These are phyloP conservation scores for Rhinella marina DNA, from an alignment of 2,797 vertebrate species.

Conservation along the genomic window DNA sequence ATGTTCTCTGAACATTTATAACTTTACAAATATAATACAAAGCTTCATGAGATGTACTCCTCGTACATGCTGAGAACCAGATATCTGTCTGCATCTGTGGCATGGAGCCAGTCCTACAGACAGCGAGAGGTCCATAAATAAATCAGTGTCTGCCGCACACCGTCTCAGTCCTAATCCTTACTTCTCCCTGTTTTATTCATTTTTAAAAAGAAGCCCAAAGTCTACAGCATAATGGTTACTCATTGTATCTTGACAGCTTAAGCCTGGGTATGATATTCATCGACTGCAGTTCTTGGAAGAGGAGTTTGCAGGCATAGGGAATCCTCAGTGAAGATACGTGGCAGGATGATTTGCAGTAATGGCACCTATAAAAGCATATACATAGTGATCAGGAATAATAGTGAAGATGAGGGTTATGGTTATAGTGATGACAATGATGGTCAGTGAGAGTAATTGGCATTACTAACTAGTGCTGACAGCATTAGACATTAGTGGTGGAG, in stretches of 20 bases:
- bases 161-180: neutral
- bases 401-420: neutral
- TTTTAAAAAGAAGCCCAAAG: neutral
- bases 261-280: constrained; percentile 99
- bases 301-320: constrained; percentile 97
- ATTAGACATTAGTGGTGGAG: neutral
- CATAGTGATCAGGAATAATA: constrained; percentile 42
- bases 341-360: constrained; percentile 97
- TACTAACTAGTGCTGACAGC: neutral
- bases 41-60: neutral
- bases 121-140: neutral
- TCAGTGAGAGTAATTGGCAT: neutral
- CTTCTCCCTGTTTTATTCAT: neutral
- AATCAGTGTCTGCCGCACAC: constrained; percentile 73
- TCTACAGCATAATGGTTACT: constrained; percentile 69
- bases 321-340: constrained; percentile 95
- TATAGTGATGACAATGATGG: neutral
- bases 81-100: neutral
- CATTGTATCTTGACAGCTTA: constrained; percentile 95
- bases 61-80: neutral
- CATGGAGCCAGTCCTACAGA: neutral
- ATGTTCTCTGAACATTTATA: constrained; percentile 10
- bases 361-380: constrained; percentile 84
- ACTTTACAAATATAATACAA: constrained; percentile 44
- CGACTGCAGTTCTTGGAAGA: constrained; percentile 97